These are phyloP conservation scores for Orthosia gracilis DNA, from an alignment of 2,888 invertebrate species.

Conservation along the genomic window DNA sequence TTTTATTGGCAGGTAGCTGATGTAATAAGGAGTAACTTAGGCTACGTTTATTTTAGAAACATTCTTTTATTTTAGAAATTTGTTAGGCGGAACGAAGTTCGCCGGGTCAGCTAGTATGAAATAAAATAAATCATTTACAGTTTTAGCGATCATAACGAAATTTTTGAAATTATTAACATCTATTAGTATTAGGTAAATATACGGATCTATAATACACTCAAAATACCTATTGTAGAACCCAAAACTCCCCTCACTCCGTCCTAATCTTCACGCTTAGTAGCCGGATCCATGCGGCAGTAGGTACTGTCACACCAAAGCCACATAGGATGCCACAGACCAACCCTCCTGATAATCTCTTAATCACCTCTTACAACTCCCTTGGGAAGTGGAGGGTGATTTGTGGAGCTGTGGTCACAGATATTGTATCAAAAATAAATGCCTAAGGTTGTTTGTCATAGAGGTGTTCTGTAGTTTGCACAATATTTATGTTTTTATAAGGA, in stretches of 20 bases:
- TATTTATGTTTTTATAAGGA: no score
- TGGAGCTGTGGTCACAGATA: constrained; percentile 17
- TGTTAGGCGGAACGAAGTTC: no score
- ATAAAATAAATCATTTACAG: no score
- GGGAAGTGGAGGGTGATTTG: constrained; percentile 41
- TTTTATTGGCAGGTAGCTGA: no score
- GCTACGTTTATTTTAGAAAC: no score
- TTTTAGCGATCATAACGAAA: no score
- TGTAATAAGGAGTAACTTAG: no score
- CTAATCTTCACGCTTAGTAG: constrained; percentile 53
- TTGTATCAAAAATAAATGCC: background rate
- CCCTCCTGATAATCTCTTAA: constrained; percentile 57
- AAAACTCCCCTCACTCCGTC: constrained; percentile 13
- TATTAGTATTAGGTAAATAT: no score
- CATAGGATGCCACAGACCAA: constrained; percentile 32
- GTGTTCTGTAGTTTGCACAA: background rate
- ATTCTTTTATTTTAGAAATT: no score
- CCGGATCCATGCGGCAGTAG: constrained; percentile 16
- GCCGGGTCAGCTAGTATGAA: no score
- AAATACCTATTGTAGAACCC: constrained; percentile 12
- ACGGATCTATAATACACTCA: no score
- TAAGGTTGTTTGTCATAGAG: background rate
- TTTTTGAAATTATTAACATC: no score
- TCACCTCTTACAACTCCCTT: constrained; percentile 52
- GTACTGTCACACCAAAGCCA: constrained; percentile 22